Evolutionary conservation across 2,113 vertebrate genomes (phyloP).

Genomic region (Struthidea cinerea): DNA sequence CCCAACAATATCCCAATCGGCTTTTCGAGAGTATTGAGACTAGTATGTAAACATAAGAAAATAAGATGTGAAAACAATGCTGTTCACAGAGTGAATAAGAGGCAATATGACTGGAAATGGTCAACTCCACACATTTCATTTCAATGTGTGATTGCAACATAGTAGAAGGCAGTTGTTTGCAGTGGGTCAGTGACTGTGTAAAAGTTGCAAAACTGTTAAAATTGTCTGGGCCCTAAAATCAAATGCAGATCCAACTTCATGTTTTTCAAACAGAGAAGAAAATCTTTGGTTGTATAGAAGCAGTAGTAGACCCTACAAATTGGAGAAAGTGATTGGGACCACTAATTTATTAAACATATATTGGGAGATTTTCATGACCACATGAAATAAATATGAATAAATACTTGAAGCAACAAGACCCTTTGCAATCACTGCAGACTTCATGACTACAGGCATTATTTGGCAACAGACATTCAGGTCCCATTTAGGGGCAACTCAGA

Average conservation of each 20-base stretch:
- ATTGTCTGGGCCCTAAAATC: not conserved
- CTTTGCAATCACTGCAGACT: not conserved
- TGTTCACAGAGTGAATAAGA: not conserved
- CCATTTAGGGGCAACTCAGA: not conserved
- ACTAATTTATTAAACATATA: not conserved
- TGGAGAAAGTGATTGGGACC: not conserved
- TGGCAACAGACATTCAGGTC: not conserved
- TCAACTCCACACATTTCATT: not conserved
- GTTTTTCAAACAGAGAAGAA: not conserved
- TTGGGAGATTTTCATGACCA: not conserved
- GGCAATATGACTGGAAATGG: accelerated
- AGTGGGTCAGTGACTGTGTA: not conserved
- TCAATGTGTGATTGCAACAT: not conserved
- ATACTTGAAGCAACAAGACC: not conserved
- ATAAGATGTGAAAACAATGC: not conserved
- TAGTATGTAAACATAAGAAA: not conserved
- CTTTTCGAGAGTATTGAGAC: not conserved
- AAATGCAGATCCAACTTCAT: not conserved
- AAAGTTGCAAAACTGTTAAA: not conserved
- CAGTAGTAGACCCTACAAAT: not conserved
- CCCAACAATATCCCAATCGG: not conserved
- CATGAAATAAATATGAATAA: not conserved
- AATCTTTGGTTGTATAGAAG: not conserved
- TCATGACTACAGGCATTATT: not conserved
- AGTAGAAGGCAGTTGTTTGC: not conserved